Conservation (phyloP, 2,113 vertebrate genomes). For the Caranx melampygus region DNA sequence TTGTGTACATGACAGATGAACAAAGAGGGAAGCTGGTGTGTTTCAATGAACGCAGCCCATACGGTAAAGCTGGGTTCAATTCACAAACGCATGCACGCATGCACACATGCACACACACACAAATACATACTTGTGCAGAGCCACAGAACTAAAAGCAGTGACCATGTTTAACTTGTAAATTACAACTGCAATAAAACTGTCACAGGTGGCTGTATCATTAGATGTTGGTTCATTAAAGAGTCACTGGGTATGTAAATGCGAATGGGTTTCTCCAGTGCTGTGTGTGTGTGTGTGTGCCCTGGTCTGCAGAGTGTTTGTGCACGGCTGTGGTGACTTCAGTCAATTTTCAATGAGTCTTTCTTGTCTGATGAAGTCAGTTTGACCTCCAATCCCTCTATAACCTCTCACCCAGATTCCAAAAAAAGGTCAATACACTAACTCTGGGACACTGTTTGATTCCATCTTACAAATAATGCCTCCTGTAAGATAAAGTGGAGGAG, state of each 20-base stretch:
- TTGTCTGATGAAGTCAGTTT: neutral
- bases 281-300: slow-evolving; percentile 1
- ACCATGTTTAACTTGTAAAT: slow-evolving; percentile 53
- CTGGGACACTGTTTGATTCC: neutral
- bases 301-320: neutral
- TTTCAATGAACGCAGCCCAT: slow-evolving; percentile 2
- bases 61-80: neutral
- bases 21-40: slow-evolving; percentile 15
- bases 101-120: slow-evolving; percentile 23
- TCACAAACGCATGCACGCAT: neutral
- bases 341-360: neutral
- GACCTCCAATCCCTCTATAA: neutral
- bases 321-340: neutral
- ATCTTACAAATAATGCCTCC: neutral
- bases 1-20: slow-evolving; percentile 40
- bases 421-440: neutral
- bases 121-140: neutral
- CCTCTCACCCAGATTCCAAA: neutral
- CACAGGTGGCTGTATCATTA: slow-evolving; percentile 49
- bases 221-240: slow-evolving; percentile 46
- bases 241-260: slow-evolving; percentile 12
- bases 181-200: slow-evolving; percentile 49
- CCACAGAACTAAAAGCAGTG: slow-evolving; percentile 4
- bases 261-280: neutral
- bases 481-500: neutral